These are phyloP conservation scores for Phymastichus coffea DNA, from an alignment of 1,140 invertebrate species.

Conservation along the genomic window DNA sequence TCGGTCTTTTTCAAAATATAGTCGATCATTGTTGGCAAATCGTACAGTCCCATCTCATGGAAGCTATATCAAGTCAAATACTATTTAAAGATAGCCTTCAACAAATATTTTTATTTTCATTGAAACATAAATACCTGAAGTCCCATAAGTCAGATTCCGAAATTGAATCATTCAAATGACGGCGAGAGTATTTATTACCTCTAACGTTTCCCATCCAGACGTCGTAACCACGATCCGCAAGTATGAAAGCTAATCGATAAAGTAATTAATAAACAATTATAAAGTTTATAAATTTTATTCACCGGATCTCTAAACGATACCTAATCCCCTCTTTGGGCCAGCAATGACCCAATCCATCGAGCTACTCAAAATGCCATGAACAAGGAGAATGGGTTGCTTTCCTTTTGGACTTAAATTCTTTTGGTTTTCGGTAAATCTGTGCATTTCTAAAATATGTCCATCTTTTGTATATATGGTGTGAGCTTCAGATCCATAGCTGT, in stretches of 20 bases:
- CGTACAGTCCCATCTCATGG: constrained; percentile 74
- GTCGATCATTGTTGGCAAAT: constrained; percentile 75
- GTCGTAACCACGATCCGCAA: constrained; percentile 67
- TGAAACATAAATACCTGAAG: constrained; percentile 44
- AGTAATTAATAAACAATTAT: no score
- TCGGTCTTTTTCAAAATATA: constrained; percentile 61
- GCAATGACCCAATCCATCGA: constrained; percentile 70
- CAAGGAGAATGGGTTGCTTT: constrained; percentile 62
- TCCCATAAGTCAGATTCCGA: constrained; percentile 39
- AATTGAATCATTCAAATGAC: constrained; percentile 23
- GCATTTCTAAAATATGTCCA: constrained; percentile 60
- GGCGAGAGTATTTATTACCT: constrained; percentile 64
- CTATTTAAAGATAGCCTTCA: no score
- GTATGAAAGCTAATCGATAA: constrained; percentile 42
- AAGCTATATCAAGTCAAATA: no score
- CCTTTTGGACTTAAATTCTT: constrained; percentile 23
- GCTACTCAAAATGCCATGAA: constrained; percentile 71
- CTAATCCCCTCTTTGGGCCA: constrained; percentile 62
- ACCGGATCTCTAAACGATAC: constrained; percentile 48
- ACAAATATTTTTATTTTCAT: background rate
- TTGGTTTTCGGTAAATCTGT: constrained; percentile 54
- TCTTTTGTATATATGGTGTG: constrained; percentile 55
- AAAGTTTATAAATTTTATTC: background rate
- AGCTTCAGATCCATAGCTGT: constrained; percentile 6
- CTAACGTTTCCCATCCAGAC: constrained; percentile 73